phyloP scores from a whole-genome alignment of 2,113 vertebrate species.

The Leptodactylus fuscus region DNA sequence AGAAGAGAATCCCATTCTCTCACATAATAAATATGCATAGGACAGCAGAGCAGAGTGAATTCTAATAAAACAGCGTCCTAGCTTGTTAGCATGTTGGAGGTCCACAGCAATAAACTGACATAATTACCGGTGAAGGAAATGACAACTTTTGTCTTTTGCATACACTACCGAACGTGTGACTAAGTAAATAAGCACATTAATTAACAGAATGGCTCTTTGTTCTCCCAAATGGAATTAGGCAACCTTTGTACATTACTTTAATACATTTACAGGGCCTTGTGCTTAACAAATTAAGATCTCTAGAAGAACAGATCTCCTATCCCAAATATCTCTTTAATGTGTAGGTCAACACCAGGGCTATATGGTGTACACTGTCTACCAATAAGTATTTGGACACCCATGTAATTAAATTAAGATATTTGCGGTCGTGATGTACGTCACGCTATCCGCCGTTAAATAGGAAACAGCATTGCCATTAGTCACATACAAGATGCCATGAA shows the following conservation, averaged over 20 bases:
- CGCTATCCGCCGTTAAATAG: too few species aligned
- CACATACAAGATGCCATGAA: too few species aligned
- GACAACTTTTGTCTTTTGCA: constrained; percentile 80
- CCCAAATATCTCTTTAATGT: too few species aligned
- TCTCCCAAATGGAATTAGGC: constrained; percentile 29
- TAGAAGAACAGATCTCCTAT: background rate
- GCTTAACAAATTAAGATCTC: constrained; percentile 6
- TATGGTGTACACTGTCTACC: too few species aligned
- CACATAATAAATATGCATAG: constrained; percentile 83
- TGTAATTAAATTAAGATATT: too few species aligned
- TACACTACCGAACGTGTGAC: constrained; percentile 74
- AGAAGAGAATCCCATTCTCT: constrained; percentile 83
- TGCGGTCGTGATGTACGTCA: too few species aligned
- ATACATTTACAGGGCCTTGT: background rate
- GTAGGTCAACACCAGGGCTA: too few species aligned
- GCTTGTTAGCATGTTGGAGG: constrained; percentile 77
- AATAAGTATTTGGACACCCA: too few species aligned
- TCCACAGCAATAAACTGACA: constrained; percentile 82
- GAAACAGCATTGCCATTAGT: too few species aligned
- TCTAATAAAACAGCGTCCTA: constrained; percentile 78
- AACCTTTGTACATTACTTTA: constrained; percentile 31
- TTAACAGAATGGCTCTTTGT: constrained; percentile 69
- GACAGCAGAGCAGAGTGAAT: constrained; percentile 75
- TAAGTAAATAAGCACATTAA: constrained; percentile 72
- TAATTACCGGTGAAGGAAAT: constrained; percentile 84